phyloP scores from a whole-genome alignment of 2,888 invertebrate genomes.

The Digitonthophagus gazella region DNA sequence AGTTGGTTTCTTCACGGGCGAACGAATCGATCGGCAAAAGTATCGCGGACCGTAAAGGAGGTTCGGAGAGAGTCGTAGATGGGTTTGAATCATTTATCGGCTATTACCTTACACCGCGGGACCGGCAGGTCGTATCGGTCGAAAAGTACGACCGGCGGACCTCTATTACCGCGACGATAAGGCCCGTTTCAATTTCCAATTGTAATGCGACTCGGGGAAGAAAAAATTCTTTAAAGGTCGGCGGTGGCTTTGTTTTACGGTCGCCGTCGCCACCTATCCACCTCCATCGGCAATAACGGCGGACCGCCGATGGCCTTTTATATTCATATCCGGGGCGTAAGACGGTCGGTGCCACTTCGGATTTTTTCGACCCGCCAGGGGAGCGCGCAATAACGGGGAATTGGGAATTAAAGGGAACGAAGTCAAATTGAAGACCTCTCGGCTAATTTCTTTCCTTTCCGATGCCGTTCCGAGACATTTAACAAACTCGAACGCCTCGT shows the following conservation, averaged over 20 bases:
- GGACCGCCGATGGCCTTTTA: background rate
- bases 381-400: background rate
- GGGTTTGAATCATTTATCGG: background rate
- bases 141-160: background rate
- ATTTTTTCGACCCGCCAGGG: background rate
- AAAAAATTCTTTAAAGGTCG: background rate
- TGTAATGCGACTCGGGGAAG: background rate
- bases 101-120: background rate
- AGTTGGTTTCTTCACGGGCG: background rate
- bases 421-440: background rate
- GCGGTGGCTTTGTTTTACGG: background rate
- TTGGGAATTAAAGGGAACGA: background rate
- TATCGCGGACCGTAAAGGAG: background rate
- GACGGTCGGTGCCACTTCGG: background rate
- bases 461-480: background rate
- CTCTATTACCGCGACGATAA: background rate
- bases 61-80: background rate
- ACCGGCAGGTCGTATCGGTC: background rate
- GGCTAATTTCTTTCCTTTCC: background rate
- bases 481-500: background rate
- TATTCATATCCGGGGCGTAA: background rate
- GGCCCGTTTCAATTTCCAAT: background rate
- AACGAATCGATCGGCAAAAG: background rate
- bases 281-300: background rate
- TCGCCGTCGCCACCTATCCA: background rate